Evolutionary conservation across 2,888 invertebrate genomes (phyloP), one percentile per base, ranked within the genome.

Genomic region (Calameuta pallipes): DNA sequence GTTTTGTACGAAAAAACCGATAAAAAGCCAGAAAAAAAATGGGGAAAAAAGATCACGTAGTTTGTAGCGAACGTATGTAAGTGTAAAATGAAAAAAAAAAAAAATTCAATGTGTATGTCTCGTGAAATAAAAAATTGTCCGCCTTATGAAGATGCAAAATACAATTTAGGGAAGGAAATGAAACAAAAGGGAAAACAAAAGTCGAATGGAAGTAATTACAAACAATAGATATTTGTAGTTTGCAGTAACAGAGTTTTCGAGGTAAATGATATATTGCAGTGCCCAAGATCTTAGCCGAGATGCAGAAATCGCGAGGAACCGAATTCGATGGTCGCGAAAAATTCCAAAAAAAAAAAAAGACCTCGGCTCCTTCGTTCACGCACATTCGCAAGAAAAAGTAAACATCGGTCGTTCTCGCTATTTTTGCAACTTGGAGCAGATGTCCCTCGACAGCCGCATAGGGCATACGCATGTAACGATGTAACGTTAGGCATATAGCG

Each of bases 1-100:
- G 90, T 90, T 90, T 89, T 89, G 81, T 90, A 90, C 86, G 87
- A 89, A 90, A 88, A 90, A 83, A 82, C 80, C 80, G 79, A 85
- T 80, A 86, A 87, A 88, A 88, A 89, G 80, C 79, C 80, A 82
- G 79, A 86, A 84, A 88, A 87, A 89, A 87, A 85, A 84, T 31
- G 71, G 34, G 75, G 75, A 69, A 75, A 80, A 74, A 23, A 74
- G 37, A 78, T 69, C 75, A 69, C 56, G 80, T 84, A 84, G 83
- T 83, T 77, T 83, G 81, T 89, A 88, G 87, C 80, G 82, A 86
- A 85, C 84, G 85, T 88, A 87, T 87, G 86, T 86, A 88, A 87
- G 85, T 88, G 87, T 86, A 87, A 87, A 80, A 84, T 80, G 82
- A 83, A 84, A 76, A 84, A 69, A 77, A 80, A 80, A 84, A 81